These are phyloP conservation scores for Drosophila parthenogenetica DNA, from an alignment of 2,888 invertebrate species.

Conservation along the genomic window DNA sequence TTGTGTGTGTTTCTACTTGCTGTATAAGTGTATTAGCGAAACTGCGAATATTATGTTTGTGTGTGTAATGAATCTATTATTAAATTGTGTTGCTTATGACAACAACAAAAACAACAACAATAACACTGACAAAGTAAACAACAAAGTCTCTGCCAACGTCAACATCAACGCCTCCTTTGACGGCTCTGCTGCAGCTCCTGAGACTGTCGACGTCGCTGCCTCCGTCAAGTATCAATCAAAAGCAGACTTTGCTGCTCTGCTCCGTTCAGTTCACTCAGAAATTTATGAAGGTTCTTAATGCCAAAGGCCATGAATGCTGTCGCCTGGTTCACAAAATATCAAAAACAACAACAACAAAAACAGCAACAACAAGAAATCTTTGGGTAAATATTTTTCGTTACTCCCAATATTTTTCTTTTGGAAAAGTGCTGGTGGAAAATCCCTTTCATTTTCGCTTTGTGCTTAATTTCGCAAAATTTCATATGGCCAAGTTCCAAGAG, in stretches of 20 bases:
- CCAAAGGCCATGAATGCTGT: conserved; percentile 75
- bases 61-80: conserved; percentile 76
- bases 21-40: not conserved
- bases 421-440: not conserved
- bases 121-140: conserved; percentile 39
- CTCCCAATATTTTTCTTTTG: not conserved
- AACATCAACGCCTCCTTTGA: conserved; percentile 25
- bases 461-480: conserved; percentile 22
- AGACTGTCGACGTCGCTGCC: conserved; percentile 31
- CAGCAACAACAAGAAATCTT: conserved; percentile 15
- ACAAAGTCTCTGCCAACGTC: conserved; percentile 34
- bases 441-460: conserved; percentile 16
- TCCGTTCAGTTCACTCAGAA: conserved; percentile 53
- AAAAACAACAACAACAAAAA: conserved; percentile 47
- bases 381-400: conserved; percentile 18
- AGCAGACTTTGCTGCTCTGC: conserved; percentile 56
- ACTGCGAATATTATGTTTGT: conserved; percentile 48
- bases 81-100: conserved; percentile 75
- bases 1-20: not conserved
- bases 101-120: conserved; percentile 57
- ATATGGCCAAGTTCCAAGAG: conserved; percentile 7
- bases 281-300: conserved; percentile 77
- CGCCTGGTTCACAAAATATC: conserved; percentile 64
- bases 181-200: conserved; percentile 2
- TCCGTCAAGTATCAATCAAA: conserved; percentile 75